Evolutionary conservation across 2,797 vertebrate species (phyloP), one percentile per base, ranked within the genome.

Genomic region (Eulemur coronatus): DNA sequence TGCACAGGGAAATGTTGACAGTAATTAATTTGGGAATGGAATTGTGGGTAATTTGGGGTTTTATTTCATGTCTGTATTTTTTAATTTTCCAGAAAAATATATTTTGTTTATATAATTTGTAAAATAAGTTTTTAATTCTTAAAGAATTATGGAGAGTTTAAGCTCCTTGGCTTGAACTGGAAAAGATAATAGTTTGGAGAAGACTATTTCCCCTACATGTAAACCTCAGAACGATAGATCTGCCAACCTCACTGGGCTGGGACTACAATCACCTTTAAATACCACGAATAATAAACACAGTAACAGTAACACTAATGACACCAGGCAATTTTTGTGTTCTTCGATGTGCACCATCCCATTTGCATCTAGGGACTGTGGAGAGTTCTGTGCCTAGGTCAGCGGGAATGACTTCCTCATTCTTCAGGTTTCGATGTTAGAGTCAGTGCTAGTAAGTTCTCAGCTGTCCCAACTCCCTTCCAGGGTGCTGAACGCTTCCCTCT

Each of bases 31-130:
- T n/a, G 35, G 41, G 8, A 70, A 17, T 63, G 14, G 14, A 76
- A 18, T 35, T 48, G 4, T 48, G 18, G 57, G 33, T 84, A 69
- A n/a, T 78, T 69, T 82, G 24, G 61, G 28, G 8, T 89, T n/a
- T 63, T 80, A n/a, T 22, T 28, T 55, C 33, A 17, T 61, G 35
- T 63, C 43, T 72, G 1, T 72, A 35, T 61, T 92, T 91, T 52
- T 76, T 48, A 20, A 55, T 75, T 92, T 95, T 38, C 81, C 94
- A 63, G 57, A 48, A 57, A 57, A 92, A 73, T 55, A 41, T 72
- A 15, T 46, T 86, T 70, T 86, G 7, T 26, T 46, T 70, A 28
- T 63, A 35, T 38, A 48, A 70, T 81, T 82, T 88, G 52, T 78
- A 76, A 87, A 73, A 5, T 67, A 76, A 70, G 15, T 13, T 73